These are phyloP conservation scores for Chunga burmeisteri DNA, from an alignment of 2,113 vertebrate species.

Conservation along the genomic window DNA sequence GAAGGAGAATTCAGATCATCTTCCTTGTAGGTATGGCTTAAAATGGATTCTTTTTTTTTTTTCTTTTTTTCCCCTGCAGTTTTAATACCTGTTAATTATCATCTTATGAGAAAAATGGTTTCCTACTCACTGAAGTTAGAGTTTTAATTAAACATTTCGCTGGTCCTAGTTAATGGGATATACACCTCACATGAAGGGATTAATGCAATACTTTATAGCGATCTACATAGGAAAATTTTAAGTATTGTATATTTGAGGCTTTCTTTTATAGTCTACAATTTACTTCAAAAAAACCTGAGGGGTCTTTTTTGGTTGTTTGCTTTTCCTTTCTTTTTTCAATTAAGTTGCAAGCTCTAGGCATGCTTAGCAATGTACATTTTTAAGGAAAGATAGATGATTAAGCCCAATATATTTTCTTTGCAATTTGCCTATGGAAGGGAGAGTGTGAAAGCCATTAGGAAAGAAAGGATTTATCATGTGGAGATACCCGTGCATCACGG, in stretches of 20 bases:
- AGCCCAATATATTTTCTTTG: constrained; percentile 22
- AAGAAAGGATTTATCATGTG: constrained; percentile 31
- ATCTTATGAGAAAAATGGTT: not conserved
- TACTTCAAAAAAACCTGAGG: not conserved
- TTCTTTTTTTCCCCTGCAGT: not conserved
- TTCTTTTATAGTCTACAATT: not conserved
- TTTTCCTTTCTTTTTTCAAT: not conserved
- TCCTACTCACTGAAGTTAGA: not conserved
- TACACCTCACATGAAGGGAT: not conserved
- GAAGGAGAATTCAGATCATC: not conserved
- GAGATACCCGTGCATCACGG: not conserved
- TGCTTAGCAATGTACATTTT: not conserved
- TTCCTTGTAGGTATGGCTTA: not conserved
- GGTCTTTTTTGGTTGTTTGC: not conserved
- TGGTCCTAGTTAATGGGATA: not conserved
- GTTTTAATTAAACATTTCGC: not conserved
- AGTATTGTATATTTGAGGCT: not conserved
- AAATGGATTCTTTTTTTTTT: not conserved
- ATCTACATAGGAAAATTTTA: not conserved
- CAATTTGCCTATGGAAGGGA: not conserved
- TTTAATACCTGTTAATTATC: not conserved
- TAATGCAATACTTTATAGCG: not conserved
- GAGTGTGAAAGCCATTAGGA: not conserved
- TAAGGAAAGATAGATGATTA: constrained; percentile 56
- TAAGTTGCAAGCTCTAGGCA: not conserved